Conservation (phyloP, 2,113 vertebrate genomes). For the Clupea harengus region DNA sequence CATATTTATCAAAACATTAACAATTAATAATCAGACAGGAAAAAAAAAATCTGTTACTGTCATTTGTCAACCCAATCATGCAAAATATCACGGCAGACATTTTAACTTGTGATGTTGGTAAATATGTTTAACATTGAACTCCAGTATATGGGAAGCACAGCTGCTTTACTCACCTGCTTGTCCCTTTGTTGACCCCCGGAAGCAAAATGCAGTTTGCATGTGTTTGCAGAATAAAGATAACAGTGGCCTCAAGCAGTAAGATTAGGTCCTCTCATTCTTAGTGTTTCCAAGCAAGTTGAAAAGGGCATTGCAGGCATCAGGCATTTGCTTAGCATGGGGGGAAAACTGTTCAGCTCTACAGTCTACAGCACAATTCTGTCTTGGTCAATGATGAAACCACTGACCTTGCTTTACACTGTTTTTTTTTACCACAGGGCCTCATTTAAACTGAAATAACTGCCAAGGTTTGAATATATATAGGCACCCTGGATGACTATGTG, state of each 20-base stretch:
- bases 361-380: conserved; percentile 42
- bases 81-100: not conserved
- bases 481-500: not conserved
- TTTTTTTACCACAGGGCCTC: not conserved
- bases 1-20: conserved; percentile 49
- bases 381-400: conserved; percentile 46
- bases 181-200: conserved; percentile 30
- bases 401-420: conserved; percentile 38
- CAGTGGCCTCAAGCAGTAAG: conserved; percentile 40
- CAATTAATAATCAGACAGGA: conserved; percentile 60
- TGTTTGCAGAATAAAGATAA: conserved; percentile 43
- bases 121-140: conserved; percentile 31
- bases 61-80: conserved; percentile 42
- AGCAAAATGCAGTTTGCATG: conserved; percentile 38
- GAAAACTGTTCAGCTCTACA: conserved; percentile 26
- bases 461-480: not conserved
- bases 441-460: too few relatives aligned
- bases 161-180: conserved; percentile 37
- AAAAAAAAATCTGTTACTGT: conserved; percentile 50
- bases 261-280: conserved; percentile 46
- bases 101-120: conserved; percentile 20
- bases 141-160: conserved; percentile 9
- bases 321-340: conserved; percentile 22
- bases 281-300: conserved; percentile 43
- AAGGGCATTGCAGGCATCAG: conserved; percentile 44